Evolutionary conservation across 2,888 invertebrate species (phyloP), one percentile per base, ranked within the genome.

Genomic region (Zonitis immaculata): DNA sequence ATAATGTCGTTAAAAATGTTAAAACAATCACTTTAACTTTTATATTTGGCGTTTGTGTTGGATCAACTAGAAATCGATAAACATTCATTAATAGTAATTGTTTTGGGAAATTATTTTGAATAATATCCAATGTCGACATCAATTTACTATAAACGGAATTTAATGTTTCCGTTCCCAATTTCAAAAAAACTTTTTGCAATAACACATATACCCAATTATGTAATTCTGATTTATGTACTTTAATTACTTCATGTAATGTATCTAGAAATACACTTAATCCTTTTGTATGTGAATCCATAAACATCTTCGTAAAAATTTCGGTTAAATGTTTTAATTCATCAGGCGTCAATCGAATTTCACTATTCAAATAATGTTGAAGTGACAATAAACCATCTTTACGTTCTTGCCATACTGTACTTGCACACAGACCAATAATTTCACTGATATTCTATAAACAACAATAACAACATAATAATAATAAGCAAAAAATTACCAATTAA

Each of bases 271-370:
- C 78, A 44, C 91, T 90, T 78, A 97, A 91, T 62, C 95, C 95
- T 79, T 93, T 90, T 66, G 95, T 85, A 78, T 97, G 93, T 2
- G 95, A 91, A 76, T 98, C 97, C 82, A 95, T 94, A 74, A 98
- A 96, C 92, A 97, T 94, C 78, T 93, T 90, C 57, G 93, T 90
- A 70, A 96, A 91, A 57, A 94, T 88, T 66, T 97, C 96, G 0
- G 94, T 91, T n/a, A 95, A 84, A 60, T 89, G 85, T 57, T 88
- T 84, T 52, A 94, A 78, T 69, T 94, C 91, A 1, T 82, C 80
- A 4, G 83, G 82, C 0, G 82, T 80, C 0, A 90, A 76, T 0
- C 82, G 78, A 1, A 85, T 83, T 1, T 88, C 87, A 66, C 83
- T 83, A 69, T 83, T 83, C 16, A 93, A 80, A 71, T 88, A 88